Conservation (phyloP, 2,113 vertebrate genomes). For the Conger conger region DNA sequence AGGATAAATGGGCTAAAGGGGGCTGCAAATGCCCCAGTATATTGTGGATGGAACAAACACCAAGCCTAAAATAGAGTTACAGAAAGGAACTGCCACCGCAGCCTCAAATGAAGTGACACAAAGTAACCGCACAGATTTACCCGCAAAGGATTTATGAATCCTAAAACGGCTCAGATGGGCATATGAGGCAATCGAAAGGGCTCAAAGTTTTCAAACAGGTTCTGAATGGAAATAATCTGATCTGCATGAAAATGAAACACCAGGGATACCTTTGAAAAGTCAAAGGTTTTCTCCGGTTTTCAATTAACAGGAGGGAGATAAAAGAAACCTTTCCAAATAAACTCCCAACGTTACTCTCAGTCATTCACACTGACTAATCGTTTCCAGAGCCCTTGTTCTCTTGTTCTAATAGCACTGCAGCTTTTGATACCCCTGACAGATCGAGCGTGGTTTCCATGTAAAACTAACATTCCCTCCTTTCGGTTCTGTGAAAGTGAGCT, state of each 20-base stretch:
- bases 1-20: not conserved
- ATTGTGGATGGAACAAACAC: not conserved
- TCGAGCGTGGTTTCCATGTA: slow-evolving; percentile 9
- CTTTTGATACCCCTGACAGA: not conserved
- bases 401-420: slow-evolving; percentile 19
- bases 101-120: not conserved
- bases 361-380: slow-evolving; percentile 30
- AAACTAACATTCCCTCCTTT: slow-evolving; percentile 2
- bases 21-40: not conserved
- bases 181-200: slow-evolving; percentile 10
- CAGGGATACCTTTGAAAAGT: slow-evolving; percentile 29
- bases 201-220: slow-evolving; percentile 24
- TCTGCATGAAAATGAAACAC: slow-evolving; percentile 23
- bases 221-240: slow-evolving; percentile 29
- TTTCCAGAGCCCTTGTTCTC: not conserved
- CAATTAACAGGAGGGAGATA: slow-evolving; percentile 4
- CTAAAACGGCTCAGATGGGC: slow-evolving; percentile 15
- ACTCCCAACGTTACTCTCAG: slow-evolving; percentile 22
- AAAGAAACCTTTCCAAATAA: slow-evolving; percentile 28
- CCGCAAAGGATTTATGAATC: slow-evolving; percentile 21
- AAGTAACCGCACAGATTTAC: slow-evolving; percentile 16
- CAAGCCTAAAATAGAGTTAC: not conserved
- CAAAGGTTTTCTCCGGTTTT: slow-evolving; percentile 24
- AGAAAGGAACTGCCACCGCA: slow-evolving; percentile 16
- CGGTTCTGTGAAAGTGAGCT: not conserved